A percentile compares a stretch with the other conserved stretches of the same genome.
phyloP scores from a whole-genome alignment of 2,113 vertebrate genomes.

The Cardinalis cardinalis region DNA sequence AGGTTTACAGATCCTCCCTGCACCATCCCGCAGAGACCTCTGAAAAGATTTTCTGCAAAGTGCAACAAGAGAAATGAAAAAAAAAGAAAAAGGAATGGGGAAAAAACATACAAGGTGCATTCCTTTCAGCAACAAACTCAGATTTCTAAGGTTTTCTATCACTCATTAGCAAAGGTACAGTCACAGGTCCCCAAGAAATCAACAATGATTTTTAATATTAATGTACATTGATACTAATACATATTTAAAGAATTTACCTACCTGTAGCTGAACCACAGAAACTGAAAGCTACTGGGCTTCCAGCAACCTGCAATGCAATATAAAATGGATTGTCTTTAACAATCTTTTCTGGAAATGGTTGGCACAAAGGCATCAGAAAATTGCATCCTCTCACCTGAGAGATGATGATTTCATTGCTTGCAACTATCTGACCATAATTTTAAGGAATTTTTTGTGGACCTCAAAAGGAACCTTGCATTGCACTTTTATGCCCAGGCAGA shows the following conservation, averaged over 20 bases:
- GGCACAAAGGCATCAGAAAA: not conserved
- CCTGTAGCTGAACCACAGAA: not conserved
- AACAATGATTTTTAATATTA: not conserved
- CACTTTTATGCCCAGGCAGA: not conserved
- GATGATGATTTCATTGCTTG: not conserved
- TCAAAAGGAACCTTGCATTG: not conserved
- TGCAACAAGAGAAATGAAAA: not conserved
- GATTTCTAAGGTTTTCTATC: not conserved
- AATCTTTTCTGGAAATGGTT: conserved; percentile 6
- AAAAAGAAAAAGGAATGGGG: not conserved
- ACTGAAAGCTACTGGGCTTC: not conserved
- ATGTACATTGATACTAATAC: not conserved
- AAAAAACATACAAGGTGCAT: not conserved
- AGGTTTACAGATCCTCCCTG: not conserved
- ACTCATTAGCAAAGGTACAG: not conserved
- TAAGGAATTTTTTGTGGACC: not conserved
- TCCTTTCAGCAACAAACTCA: not conserved
- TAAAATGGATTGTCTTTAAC: conserved; percentile 6
- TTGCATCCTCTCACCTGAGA: not conserved
- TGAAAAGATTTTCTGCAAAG: not conserved
- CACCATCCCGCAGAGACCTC: not conserved
- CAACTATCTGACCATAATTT: not conserved
- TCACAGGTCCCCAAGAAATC: not conserved
- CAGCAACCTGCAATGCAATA: not conserved
- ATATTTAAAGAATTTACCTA: conserved; percentile 31